Evolutionary conservation across 2,888 invertebrate species (phyloP), one percentile per base, ranked within the genome.

Genomic region (Agrochola lychnidis): DNA sequence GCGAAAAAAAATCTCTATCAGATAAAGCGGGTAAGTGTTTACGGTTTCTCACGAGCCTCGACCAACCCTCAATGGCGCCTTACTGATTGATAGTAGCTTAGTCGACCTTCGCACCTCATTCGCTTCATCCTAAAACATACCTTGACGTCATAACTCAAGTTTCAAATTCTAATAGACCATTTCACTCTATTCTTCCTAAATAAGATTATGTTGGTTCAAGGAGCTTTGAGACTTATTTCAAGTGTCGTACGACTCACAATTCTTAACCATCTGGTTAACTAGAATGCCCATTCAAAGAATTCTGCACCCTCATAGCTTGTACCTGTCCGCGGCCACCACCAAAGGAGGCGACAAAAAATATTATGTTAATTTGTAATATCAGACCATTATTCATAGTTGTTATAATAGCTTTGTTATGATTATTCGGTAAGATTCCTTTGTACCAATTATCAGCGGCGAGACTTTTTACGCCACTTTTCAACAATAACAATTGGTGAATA

Each of bases 11-110:
- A 94, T 91, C 89, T 92, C 93, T 93, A 96, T 96, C 95, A 93
- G 96, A 96, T 96, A 96, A 96, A 94, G 92, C 93, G 95, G 94
- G 95, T 96, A 96, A 96, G 96, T 96, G 96, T 96, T 96, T 96
- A 96, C 96, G 94, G 95, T 95, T 96, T 96, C 96, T 96, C 96
- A 96, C 96, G 95, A 95, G 93, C 93, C 93, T 93, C 92, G 94
- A 90, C 94, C 95, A 96, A 94, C 96, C 96, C 96, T 96, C 96
- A 96, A 96, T 96, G 96, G 96, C 96, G 96, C 96, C 96, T 95
- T 91, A 90, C 95, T 96, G 96, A 96, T 96, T 96, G 96, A 96
- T 96, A 96, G 95, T 94, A 94, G 93, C 93, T 93, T 89, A 91
- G 90, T 91, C 94, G 92, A 93, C 93, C 95, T 94, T 95, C 94